Percentiles rank a stretch among this genome's conserved stretches.
Evolutionary conservation across 2,113 vertebrate genomes (phyloP).

Genomic region (Haemorhous mexicanus): DNA sequence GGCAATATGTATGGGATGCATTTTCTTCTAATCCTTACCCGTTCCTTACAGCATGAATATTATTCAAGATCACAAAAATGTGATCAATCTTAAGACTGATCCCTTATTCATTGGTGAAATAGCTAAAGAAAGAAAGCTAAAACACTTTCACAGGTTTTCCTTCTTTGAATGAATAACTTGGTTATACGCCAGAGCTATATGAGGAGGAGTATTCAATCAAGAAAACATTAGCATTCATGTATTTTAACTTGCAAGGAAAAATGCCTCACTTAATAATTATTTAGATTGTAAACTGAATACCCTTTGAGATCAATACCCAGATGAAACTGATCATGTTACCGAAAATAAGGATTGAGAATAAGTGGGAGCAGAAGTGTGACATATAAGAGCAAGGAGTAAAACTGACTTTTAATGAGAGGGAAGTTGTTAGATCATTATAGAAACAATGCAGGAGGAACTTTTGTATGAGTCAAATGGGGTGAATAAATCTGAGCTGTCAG

Average conservation of each 20-base stretch:
- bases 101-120: not conserved
- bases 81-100: not conserved
- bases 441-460: not conserved
- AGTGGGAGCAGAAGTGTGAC: not conserved
- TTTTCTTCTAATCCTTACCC: not conserved
- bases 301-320: not conserved
- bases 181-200: not conserved
- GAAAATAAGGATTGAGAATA: not conserved
- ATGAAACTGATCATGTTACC: not conserved
- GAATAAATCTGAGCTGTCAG: not conserved
- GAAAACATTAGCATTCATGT: not conserved
- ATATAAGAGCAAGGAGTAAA: not conserved
- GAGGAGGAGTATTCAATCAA: not conserved
- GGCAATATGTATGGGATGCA: not conserved
- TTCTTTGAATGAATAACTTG: not conserved
- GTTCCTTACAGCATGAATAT: not conserved
- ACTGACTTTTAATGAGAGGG: not conserved
- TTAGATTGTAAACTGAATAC: not conserved
- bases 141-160: not conserved
- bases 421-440: conserved; percentile 15
- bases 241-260: not conserved
- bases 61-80: not conserved
- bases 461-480: not conserved
- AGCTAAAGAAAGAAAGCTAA: not conserved
- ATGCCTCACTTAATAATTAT: not conserved